These are phyloP conservation scores for Acyrthosiphon pisum DNA, from an alignment of 1,140 invertebrate species.

Conservation along the genomic window DNA sequence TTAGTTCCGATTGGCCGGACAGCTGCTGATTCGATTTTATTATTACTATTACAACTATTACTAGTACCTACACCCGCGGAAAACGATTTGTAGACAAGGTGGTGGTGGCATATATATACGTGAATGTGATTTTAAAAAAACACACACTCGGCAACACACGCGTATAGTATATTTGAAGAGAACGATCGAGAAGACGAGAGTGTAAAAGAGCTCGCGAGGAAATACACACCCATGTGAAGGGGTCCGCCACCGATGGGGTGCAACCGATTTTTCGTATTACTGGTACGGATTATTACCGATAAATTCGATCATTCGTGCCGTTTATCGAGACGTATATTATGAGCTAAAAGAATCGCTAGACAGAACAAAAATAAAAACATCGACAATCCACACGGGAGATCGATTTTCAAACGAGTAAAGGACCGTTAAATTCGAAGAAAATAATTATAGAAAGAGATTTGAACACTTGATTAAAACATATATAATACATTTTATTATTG, in stretches of 20 bases:
- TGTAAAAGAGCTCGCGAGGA: neutral
- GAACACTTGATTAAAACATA: neutral
- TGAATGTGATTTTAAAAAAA: constrained; percentile 15
- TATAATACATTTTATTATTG: neutral
- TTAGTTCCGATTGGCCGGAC: constrained; percentile 45
- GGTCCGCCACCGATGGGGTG: neutral
- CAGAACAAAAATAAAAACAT: constrained; percentile 36
- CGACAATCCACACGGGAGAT: constrained; percentile 10
- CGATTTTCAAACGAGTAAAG: constrained; percentile 8
- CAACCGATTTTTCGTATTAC: constrained; percentile 30
- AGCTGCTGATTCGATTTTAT: constrained; percentile 45
- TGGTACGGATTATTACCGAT: constrained; percentile 36
- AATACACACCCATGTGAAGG: neutral
- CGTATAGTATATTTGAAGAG: neutral
- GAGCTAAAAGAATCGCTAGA: neutral
- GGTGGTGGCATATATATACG: neutral
- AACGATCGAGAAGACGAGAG: neutral
- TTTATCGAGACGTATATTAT: neutral
- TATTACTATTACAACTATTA: constrained; percentile 36
- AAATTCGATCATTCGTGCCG: constrained; percentile 19
- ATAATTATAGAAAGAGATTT: neutral
- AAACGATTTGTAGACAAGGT: constrained; percentile 29
- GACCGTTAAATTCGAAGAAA: neutral
- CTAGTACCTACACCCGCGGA: neutral
- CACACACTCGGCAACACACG: neutral